Evolutionary conservation across 64 coral and sea anemone genomes (phyloP), one percentile per base, ranked within the genome.

Genomic region (Orbicella faveolata): DNA sequence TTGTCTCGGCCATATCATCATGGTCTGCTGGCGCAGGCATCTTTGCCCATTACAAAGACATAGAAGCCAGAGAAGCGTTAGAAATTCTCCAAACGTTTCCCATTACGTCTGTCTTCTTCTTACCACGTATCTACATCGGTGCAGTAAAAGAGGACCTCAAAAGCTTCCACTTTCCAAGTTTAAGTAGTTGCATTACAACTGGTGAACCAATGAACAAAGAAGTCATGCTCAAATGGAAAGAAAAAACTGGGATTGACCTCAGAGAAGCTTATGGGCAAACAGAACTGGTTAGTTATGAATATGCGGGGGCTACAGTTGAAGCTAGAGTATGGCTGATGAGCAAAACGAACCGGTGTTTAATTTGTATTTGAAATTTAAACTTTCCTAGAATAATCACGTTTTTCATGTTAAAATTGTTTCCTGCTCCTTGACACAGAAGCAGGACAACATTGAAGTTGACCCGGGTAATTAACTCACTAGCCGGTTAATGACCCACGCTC

Each of bases 1-100:
- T 77, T 16, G 1, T 0, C 0, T 0, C 3, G 2, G 9, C 36
- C 36, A 17, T 77, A 2, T 1, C 16, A 0, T 4, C 75, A 0
- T 77, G 75, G 75, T 77, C 39, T 44, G 36, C 52, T 14, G 75
- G 75, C 2, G 75, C 75, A 0, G 75, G 75, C 52, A 0, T 77
- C 2, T 77, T 77, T 20, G 75, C 19, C 51, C 39, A 77, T 44
- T 77, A 20, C 73, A 34, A 0, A 20, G 6, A 39, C 3, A 0
- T 41, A 17, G 20, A 15, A 4, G 15, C 0, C 14, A 77, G 20
- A 44, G 75, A 51, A 52, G 14, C 20, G 3, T 77, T 77, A 44
- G 36, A 39, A 20, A 77, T 5, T 6, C 20, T 77, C 1, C 37
- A 20, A 2, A 16, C 2, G 15, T 77, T 20, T 77, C 75, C 75